A percentile compares a stretch with the other conserved stretches of the same genome.
phyloP scores from a whole-genome alignment of 1,140 invertebrate genomes.

The Parapsyche elsis region DNA sequence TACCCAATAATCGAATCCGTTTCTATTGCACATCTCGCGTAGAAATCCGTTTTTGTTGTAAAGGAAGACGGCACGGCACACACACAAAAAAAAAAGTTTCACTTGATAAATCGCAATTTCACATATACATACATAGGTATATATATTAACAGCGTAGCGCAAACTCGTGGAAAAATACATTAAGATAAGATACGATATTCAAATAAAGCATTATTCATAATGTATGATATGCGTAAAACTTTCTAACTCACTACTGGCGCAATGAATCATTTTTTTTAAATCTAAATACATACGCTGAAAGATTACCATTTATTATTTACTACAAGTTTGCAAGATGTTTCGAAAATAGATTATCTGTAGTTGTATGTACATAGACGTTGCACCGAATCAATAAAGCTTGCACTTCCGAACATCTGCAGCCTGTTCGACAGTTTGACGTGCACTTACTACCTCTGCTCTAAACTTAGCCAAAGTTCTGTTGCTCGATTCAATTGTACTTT shows the following conservation, averaged over 20 bases:
- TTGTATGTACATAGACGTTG: not conserved
- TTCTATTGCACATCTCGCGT: slow-evolving; percentile 11
- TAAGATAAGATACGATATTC: not conserved
- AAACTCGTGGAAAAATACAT: not conserved
- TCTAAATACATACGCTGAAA: not conserved
- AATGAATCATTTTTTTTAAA: not conserved
- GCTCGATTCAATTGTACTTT: not conserved
- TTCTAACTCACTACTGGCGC: not conserved
- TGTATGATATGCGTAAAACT: not conserved
- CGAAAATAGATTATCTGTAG: not conserved
- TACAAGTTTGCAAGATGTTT: not conserved
- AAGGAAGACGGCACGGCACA: no score
- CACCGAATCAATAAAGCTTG: slow-evolving; percentile 10
- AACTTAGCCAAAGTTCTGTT: slow-evolving; percentile 17
- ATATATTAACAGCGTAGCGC: not conserved
- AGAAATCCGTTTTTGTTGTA: not conserved
- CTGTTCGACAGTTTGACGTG: slow-evolving; percentile 10
- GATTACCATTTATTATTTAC: no score
- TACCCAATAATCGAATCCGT: slow-evolving; percentile 7
- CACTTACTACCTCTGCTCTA: not conserved
- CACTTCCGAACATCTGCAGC: slow-evolving; percentile 1
- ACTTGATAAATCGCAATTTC: no score
- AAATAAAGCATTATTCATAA: not conserved
- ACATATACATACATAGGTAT: no score
- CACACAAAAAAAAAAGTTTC: no score